Evolutionary conservation across 2,888 invertebrate genomes (phyloP), one percentile per base, ranked within the genome.

Genomic region (Scrobipalpa costella): DNA sequence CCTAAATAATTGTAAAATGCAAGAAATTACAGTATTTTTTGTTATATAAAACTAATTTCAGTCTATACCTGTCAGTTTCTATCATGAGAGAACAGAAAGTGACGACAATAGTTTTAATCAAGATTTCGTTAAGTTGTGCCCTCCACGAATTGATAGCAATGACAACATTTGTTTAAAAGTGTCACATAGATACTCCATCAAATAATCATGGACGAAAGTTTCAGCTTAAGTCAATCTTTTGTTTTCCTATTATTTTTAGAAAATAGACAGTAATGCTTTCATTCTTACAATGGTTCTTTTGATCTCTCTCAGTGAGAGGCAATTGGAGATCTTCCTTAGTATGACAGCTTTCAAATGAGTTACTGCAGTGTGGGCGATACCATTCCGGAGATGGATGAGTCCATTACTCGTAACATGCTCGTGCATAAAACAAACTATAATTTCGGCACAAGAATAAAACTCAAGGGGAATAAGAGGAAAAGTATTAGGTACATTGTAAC

Each of bases 301-400:
- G 15, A 49, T 3, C 7, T 8, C 9, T 17, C 19, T 49, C 2
- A 17, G 49, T n/a, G 19, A 49, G 49, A 19, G 17, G 49, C 49
- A 19, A 19, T 40, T 40, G 1, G 13, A 58, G 58, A 61, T 50
- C 13, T 38, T 9, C 17, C n/a, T 59, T 13, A 49, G 15, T 27
- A 65, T 75, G 81, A 78, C 81, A 79, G 75, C 73, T 76, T 68
- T 71, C 76, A 79, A 79, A 78, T 77, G 76, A 75, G 69, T 71
- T 72, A 74, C 68, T 67, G 71, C 62, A 49, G 72, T 74, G 82
- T 83, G 81, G 82, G 82, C 74, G 83, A 75, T 69, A 66, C 66
- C 63, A 76, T 70, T 72, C 65, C 63, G 63, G 64, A 76, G 78
- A 84, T 73, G 74, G 76, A 81, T 79, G 73, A 72, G 72, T 74